These are phyloP conservation scores for Trachythela sp. DNA, from an alignment of 64 coral and sea anemone species.

Conservation along the genomic window DNA sequence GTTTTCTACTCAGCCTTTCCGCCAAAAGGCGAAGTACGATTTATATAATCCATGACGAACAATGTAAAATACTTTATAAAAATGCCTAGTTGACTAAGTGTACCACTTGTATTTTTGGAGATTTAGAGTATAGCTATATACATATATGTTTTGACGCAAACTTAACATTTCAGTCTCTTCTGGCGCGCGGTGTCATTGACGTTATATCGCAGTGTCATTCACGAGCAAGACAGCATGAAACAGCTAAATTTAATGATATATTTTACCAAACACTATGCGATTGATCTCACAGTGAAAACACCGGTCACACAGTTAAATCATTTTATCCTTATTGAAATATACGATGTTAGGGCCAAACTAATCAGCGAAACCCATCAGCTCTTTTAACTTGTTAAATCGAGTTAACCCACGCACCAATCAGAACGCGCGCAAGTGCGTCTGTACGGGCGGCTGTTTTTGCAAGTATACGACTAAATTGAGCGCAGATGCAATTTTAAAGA, in stretches of 20 bases:
- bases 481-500: neutral
- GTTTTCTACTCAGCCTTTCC: no score
- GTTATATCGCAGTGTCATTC: no score
- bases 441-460: neutral
- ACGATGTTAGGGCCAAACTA: neutral
- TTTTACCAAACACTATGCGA: neutral
- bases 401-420: neutral
- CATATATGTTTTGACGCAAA: no score
- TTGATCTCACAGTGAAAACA: neutral
- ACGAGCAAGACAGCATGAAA: neutral
- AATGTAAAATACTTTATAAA: no score
- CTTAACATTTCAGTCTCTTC: no score
- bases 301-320: neutral
- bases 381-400: neutral
- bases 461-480: neutral
- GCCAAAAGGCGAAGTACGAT: no score
- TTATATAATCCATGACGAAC: no score
- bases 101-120: no score
- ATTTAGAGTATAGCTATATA: no score
- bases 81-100: no score
- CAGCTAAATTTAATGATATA: neutral
- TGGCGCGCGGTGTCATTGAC: no score
- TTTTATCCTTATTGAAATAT: constrained; percentile 5
- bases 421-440: neutral
- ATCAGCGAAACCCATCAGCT: neutral